These are phyloP conservation scores for Xenotilapia leptura DNA, from an alignment of 2,113 vertebrate genomes.

Conservation along the genomic window DNA sequence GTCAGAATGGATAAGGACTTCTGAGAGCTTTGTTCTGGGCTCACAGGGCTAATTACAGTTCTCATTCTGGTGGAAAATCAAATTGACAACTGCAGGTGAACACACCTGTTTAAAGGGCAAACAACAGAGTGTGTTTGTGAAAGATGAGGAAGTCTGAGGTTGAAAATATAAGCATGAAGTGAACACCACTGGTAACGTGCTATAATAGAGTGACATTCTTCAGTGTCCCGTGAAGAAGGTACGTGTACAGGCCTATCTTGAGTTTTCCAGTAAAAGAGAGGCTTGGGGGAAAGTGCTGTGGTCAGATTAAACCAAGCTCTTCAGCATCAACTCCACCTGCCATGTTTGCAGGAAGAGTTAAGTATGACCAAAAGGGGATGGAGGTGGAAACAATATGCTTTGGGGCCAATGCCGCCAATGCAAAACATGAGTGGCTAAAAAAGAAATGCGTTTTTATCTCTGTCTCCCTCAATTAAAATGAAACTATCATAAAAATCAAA, in stretches of 20 bases:
- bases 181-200: neutral
- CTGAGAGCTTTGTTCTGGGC: neutral
- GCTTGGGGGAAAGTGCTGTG: neutral
- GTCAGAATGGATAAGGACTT: neutral
- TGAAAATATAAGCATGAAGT: neutral
- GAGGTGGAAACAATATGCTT: neutral
- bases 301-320: neutral
- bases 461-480: neutral
- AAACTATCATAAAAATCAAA: neutral
- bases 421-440: neutral
- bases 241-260: neutral
- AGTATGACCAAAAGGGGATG: neutral
- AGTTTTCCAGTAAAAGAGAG: neutral
- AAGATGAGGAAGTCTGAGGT: neutral
- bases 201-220: neutral
- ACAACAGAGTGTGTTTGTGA: neutral
- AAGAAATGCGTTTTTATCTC: neutral
- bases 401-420: fast-evolving
- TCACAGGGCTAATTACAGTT: neutral
- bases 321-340: neutral
- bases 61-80: neutral
- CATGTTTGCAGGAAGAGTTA: neutral
- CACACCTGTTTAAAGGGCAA: neutral
- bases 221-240: neutral
- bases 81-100: neutral